Conservation (phyloP, 2,888 invertebrate genomes). For the Epirrita christyi region DNA sequence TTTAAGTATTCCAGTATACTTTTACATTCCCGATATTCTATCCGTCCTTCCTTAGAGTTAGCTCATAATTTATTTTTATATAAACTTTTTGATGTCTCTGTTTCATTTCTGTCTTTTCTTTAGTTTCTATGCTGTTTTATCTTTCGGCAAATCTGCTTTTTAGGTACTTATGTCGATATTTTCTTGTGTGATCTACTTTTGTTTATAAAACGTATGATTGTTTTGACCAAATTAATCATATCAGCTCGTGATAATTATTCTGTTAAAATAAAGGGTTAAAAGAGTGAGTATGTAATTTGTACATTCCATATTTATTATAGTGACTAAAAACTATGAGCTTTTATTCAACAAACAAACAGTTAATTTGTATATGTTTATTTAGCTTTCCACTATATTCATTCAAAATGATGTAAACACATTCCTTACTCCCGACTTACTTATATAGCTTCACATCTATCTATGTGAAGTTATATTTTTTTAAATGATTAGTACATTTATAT, state of each 20-base stretch:
- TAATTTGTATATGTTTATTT: no score
- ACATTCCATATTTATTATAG: slow-evolving; percentile 52
- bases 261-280: no score
- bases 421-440: slow-evolving; percentile 45
- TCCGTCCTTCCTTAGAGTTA: slow-evolving; percentile 60
- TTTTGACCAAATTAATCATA: slow-evolving; percentile 62
- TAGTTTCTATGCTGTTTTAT: slow-evolving; percentile 40
- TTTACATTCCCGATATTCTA: slow-evolving; percentile 48
- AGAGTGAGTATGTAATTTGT: slow-evolving; percentile 45
- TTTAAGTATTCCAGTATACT: slow-evolving; percentile 30
- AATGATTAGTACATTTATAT: slow-evolving; percentile 64
- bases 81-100: slow-evolving; percentile 24
- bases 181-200: slow-evolving; percentile 40
- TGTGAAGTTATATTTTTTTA: slow-evolving; percentile 49
- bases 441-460: no score
- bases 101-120: slow-evolving; percentile 40
- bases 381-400: not conserved
- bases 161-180: slow-evolving; percentile 60
- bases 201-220: slow-evolving; percentile 38
- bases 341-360: not conserved
- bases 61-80: slow-evolving; percentile 51
- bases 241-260: slow-evolving; percentile 58
- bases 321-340: slow-evolving; percentile 26
- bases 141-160: slow-evolving; percentile 54
- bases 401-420: slow-evolving; percentile 2